These are phyloP conservation scores for Beris chalybata DNA, from an alignment of 2,888 invertebrate species.

Conservation along the genomic window DNA sequence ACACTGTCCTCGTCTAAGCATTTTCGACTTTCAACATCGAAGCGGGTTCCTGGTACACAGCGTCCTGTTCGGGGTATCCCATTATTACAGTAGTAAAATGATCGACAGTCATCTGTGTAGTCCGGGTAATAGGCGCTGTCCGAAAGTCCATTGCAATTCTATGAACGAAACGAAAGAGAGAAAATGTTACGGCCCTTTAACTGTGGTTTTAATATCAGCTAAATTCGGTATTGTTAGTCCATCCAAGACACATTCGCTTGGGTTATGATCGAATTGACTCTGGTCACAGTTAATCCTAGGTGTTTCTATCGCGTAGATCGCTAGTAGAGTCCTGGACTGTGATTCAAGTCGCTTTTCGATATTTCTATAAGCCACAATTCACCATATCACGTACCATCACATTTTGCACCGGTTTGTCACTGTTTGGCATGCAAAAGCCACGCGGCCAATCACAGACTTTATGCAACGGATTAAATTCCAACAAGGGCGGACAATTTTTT, in stretches of 20 bases:
- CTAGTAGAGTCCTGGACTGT: too few relatives aligned
- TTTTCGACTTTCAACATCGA: slow-evolving; percentile 9
- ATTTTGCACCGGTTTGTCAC: slow-evolving; percentile 7
- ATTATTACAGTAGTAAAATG: slow-evolving; percentile 24
- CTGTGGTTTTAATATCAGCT: too few relatives aligned
- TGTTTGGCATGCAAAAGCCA: slow-evolving; percentile 21
- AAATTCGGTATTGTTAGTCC: too few relatives aligned
- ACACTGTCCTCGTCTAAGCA: slow-evolving; percentile 19
- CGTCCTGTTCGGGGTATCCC: slow-evolving; percentile 21
- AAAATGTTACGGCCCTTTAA: too few relatives aligned
- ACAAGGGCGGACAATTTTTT: slow-evolving; percentile 9
- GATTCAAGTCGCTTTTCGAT: neutral
- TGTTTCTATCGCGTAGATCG: too few relatives aligned
- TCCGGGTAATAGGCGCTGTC: slow-evolving; percentile 13
- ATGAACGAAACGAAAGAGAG: too few relatives aligned
- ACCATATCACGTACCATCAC: slow-evolving; percentile 10
- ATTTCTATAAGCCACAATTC: neutral
- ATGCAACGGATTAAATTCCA: slow-evolving; percentile 16
- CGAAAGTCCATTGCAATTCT: slow-evolving; percentile 19
- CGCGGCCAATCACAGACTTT: slow-evolving; percentile 30
- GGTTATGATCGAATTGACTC: too few relatives aligned
- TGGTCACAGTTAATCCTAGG: too few relatives aligned
- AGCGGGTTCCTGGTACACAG: slow-evolving; percentile 14
- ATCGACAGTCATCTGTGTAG: slow-evolving; percentile 21
- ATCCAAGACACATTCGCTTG: too few relatives aligned